These are phyloP conservation scores for Parnassius smintheus DNA, from an alignment of 2,888 invertebrate species.

Conservation along the genomic window DNA sequence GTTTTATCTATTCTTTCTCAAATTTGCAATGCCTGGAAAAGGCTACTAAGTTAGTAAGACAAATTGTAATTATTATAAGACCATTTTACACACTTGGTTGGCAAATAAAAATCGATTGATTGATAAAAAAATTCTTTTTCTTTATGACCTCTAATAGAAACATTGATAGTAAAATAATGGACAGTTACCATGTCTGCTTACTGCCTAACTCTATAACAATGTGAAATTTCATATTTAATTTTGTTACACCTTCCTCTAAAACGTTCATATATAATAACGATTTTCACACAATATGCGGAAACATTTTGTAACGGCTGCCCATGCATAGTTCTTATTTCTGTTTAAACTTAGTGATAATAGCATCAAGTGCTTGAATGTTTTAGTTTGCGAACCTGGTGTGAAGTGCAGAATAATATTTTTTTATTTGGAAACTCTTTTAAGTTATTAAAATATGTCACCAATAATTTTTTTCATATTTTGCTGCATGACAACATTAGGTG, in stretches of 20 bases:
- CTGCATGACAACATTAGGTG: slow-evolving; percentile 37
- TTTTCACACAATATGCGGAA: slow-evolving; percentile 64
- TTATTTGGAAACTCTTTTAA: too few species aligned
- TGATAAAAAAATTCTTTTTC: too few species aligned
- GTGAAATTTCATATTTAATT: slow-evolving; percentile 30
- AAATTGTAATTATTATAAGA: too few species aligned
- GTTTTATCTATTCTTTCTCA: too few species aligned
- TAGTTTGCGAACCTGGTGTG: slow-evolving; percentile 37
- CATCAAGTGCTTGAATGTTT: slow-evolving; percentile 47
- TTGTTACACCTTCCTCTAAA: slow-evolving; percentile 31
- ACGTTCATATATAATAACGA: slow-evolving; percentile 7
- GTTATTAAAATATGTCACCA: slow-evolving; percentile 29
- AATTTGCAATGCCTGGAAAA: too few species aligned
- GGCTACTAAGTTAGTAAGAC: too few species aligned
- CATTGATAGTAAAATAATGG: background rate
- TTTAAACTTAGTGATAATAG: slow-evolving; percentile 49
- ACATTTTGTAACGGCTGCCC: slow-evolving; percentile 42
- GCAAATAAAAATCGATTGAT: too few species aligned
- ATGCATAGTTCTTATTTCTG: slow-evolving; percentile 52
- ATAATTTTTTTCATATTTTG: slow-evolving; percentile 38
- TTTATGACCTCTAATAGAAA: too few species aligned
- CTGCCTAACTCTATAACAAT: background rate
- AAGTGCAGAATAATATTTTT: too few species aligned
- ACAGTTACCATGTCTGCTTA: slow-evolving; percentile 15
- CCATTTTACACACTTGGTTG: too few species aligned